Evolutionary conservation across 2,797 vertebrate genomes (phyloP), one percentile per base, ranked within the genome.

Genomic region (Anniella stebbinsi): DNA sequence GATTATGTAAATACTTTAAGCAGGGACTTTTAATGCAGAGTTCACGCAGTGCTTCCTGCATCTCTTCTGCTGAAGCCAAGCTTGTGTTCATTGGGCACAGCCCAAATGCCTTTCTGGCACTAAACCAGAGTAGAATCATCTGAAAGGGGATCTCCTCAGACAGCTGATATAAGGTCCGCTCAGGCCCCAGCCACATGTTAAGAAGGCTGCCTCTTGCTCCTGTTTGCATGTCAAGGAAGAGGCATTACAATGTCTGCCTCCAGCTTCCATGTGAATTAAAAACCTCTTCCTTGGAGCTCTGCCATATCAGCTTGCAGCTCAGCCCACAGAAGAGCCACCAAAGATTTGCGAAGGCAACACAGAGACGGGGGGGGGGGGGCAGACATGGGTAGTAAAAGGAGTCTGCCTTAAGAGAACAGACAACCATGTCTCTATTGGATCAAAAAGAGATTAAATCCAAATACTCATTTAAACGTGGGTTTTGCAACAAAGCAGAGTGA

Each of bases 1-100:
- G 80, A 36, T 84, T 41, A 45, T 92, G 87, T 85, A 91, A 93
- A 91, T 82, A 91, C n/a, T 91, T n/a, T 87, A 92, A 94, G 90
- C 72, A 88, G 38, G 90, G 87, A 91, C 78, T 87, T 90, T 76
- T 91, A 2, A 57, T 36, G 92, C 87, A 75, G 2, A 73, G 75
- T 85, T 80, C 93, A 45, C 36, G 9, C 36, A 92, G 21, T 11
- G 21, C 87, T 90, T 92, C 89, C 92, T 33, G 7, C 23, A 33
- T 83, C 11, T 87, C 36, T 38, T 70, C 87, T 81, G 38, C 75
- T 57, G 91, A 75, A 89, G 77, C 92, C 70, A 86, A 90, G 0
- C 73, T 84, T 86, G 38, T 70, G 60, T 81, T 75, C 73, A 21
- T 4, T 89, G 92, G 70, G 36, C 1, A 0, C 48, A 45, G 45